These are phyloP conservation scores for Entomyzon cyanotis DNA, from an alignment of 2,113 vertebrate genomes.

Conservation along the genomic window DNA sequence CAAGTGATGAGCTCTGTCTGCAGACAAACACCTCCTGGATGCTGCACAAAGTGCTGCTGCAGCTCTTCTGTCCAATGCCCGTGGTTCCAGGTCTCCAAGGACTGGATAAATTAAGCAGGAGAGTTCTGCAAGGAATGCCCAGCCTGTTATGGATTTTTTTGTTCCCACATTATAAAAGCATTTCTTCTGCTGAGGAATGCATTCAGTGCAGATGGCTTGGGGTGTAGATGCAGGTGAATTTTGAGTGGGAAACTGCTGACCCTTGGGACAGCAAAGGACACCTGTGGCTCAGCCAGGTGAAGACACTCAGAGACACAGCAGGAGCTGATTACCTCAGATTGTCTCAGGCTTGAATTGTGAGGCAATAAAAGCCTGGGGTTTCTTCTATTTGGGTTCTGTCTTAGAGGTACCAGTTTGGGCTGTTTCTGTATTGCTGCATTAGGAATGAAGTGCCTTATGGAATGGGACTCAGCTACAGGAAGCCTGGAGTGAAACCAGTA, in stretches of 20 bases:
- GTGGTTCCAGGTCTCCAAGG: background rate
- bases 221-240: background rate
- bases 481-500: no score
- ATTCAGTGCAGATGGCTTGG: background rate
- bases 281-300: background rate
- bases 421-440: background rate
- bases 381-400: fast-evolving
- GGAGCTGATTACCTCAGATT: background rate
- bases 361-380: background rate
- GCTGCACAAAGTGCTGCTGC: background rate
- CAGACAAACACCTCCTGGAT: background rate
- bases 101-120: background rate
- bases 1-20: background rate
- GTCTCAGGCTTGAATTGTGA: background rate
- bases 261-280: background rate
- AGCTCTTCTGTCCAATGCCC: background rate
- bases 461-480: background rate
- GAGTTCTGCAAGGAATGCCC: background rate
- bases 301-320: background rate
- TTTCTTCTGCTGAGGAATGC: background rate
- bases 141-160: background rate
- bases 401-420: background rate
- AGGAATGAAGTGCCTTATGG: no score
- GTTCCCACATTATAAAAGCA: background rate
- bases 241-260: background rate